Conservation (phyloP, 2,797 vertebrate species). For the Nyctalus aviator region DNA sequence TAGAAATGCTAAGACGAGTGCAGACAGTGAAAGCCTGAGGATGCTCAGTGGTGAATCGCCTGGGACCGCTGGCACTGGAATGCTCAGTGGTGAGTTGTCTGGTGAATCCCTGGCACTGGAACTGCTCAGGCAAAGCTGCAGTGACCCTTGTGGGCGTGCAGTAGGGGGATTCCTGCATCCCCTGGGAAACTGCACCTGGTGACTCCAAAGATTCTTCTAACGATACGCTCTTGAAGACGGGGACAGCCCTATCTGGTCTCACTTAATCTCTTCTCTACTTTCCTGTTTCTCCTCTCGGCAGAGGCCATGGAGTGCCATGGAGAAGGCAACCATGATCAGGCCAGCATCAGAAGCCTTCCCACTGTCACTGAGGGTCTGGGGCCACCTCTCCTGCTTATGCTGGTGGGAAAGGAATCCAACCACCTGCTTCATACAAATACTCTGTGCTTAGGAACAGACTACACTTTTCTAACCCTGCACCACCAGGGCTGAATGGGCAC, state of each 20-base stretch:
- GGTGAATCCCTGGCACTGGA: not conserved
- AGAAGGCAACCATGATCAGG: not conserved
- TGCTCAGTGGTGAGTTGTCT: not conserved
- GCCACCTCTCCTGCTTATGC: not conserved
- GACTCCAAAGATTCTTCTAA: not conserved
- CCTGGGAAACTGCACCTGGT: not conserved
- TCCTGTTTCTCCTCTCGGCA: not conserved
- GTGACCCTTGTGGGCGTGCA: not conserved
- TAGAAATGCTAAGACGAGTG: not conserved
- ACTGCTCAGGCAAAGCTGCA: not conserved
- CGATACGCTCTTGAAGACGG: not conserved
- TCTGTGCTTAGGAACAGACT: not conserved
- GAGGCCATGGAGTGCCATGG: not conserved
- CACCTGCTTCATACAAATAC: not conserved
- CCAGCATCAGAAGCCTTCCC: not conserved
- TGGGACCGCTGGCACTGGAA: not conserved
- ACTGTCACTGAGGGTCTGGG: not conserved
- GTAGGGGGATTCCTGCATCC: not conserved
- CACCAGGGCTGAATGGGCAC: not conserved
- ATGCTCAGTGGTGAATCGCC: not conserved
- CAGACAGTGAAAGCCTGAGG: not conserved
- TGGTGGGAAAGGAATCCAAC: not conserved
- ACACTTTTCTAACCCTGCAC: accelerated
- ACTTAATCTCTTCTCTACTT: not conserved
- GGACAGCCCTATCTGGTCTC: not conserved